Evolutionary conservation across 2,888 invertebrate species (phyloP), one percentile per base, ranked within the genome.

Genomic region (Acanthococcus lagerstroemiae): DNA sequence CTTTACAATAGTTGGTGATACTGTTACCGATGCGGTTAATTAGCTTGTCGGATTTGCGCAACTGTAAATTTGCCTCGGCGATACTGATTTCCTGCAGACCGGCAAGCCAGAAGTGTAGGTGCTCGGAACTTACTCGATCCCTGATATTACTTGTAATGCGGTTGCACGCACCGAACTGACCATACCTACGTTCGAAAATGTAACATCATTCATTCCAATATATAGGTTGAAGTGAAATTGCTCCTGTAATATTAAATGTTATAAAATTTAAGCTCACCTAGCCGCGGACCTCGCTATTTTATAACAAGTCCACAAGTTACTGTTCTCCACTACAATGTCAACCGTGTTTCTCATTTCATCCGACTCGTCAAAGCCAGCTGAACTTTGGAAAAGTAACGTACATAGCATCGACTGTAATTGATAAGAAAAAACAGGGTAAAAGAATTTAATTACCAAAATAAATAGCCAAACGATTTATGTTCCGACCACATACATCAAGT

Each of bases 71-170:
- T 15, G 85, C 83, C 75, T 90, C 90, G 0, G 88, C 90, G 56
- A 81, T 81, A 0, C 87, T 85, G 70, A 90, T 83, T 68, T 87
- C 81, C 68, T 86, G 82, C n/a, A 95, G 76, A 0, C 90, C 88
- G 0, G 85, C 83, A 61, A 95, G 77, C 88, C 94, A 95, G 73
- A 92, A 90, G 73, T 93, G 89, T 55, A 89, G 83, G 72, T 91
- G 87, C 74, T 95, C 95, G 30, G 90, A 88, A 17, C 90, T 88
- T 0, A 89, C 88, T 70, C 84, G 80, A 54, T 82, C 83, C 2
- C 83, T 81, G 26, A 90, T 76, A 52, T 80, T 79, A 25, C 80
- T 77, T 72, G 87, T 82, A 30, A 90, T 81, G 5, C 78, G 77
- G 0, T 84, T 82, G 0, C 88, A 88, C 24, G 89, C 77, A 56